phyloP scores from a whole-genome alignment of 2,888 invertebrate species.

The Empis livida region DNA sequence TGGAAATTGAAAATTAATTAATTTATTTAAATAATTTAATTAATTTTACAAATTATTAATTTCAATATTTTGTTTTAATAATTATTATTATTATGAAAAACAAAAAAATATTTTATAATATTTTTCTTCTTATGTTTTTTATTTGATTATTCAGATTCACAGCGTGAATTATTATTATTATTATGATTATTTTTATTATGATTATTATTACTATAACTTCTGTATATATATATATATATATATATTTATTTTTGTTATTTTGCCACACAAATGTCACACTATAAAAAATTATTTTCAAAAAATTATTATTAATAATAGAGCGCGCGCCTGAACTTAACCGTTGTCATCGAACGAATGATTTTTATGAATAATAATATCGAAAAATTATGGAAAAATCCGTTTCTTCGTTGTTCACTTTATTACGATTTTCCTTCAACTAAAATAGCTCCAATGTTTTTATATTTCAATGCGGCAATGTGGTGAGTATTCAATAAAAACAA shows the following conservation, averaged over 20 bases:
- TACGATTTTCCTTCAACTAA: conserved; percentile 27
- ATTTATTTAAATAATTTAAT: no score
- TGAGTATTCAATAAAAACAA: neutral
- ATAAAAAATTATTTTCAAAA: neutral
- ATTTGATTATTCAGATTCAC: conserved; percentile 1
- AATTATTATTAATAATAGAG: conserved; percentile 25
- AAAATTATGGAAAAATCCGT: conserved; percentile 6
- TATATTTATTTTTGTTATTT: no score
- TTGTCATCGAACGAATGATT: conserved; percentile 37
- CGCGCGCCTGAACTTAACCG: conserved; percentile 38
- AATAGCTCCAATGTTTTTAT: conserved; percentile 1
- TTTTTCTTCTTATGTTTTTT: neutral
- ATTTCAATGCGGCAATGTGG: no score
- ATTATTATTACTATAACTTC: neutral
- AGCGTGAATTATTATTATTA: neutral
- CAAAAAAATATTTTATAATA: no score
- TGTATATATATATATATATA: neutral
- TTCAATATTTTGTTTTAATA: no score
- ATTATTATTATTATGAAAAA: no score
- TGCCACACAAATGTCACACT: neutral
- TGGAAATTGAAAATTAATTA: no score
- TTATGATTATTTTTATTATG: neutral
- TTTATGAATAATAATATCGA: neutral
- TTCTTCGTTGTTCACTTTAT: conserved; percentile 35
- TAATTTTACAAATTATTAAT: no score